These are phyloP conservation scores for Masnerella sp. DNA, from an alignment of 2,888 invertebrate species.

Conservation along the genomic window DNA sequence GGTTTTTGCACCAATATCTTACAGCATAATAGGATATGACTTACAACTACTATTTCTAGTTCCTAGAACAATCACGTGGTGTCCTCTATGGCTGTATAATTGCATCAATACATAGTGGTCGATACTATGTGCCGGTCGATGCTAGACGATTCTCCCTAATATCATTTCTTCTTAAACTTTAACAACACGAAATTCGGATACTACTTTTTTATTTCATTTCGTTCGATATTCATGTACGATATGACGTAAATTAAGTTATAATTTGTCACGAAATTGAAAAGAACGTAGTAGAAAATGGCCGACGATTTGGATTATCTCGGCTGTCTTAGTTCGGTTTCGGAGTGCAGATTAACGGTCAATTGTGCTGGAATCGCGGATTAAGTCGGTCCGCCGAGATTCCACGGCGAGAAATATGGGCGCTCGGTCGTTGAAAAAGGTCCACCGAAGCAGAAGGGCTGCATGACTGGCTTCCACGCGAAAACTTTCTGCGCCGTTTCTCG, in stretches of 20 bases:
- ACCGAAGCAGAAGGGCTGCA: not conserved
- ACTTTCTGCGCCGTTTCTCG: not conserved
- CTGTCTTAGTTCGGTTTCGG: conserved; percentile 6
- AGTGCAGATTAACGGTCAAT: conserved; percentile 28
- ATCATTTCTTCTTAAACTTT: too few species aligned
- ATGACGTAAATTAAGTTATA: conserved; percentile 13
- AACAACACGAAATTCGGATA: too few species aligned
- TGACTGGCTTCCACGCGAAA: not conserved
- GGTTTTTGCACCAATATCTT: too few species aligned
- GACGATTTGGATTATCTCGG: conserved; percentile 26
- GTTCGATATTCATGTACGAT: too few species aligned
- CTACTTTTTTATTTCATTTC: too few species aligned
- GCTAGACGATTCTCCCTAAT: too few species aligned
- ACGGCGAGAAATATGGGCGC: conserved; percentile 10
- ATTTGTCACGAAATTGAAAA: conserved; percentile 14
- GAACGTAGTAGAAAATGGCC: conserved; percentile 25
- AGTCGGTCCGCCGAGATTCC: conserved; percentile 20
- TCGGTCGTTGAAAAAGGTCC: conserved; percentile 4
- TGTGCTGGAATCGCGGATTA: conserved; percentile 36
- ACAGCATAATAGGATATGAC: too few species aligned
- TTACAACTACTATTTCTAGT: too few species aligned
- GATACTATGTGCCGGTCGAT: too few species aligned
- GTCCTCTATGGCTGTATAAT: too few species aligned
- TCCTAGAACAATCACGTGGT: too few species aligned
- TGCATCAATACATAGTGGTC: too few species aligned